phyloP scores from a whole-genome alignment of 2,888 invertebrate species.

The Protophormia terraenovae region DNA sequence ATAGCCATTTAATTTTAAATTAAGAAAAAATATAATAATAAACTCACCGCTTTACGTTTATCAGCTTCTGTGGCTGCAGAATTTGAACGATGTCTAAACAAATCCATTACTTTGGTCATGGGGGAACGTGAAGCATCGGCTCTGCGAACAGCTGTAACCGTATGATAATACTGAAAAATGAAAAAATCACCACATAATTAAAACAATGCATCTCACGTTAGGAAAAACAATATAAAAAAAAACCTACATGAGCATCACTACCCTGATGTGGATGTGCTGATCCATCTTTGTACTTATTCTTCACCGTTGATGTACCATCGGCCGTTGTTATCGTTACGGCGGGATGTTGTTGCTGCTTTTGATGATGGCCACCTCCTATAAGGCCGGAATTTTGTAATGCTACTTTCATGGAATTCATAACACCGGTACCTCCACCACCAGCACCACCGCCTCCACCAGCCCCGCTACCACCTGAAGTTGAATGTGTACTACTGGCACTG shows the following conservation, averaged over 20 bases:
- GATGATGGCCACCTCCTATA: conserved; percentile 73
- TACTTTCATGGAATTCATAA: conserved; percentile 93
- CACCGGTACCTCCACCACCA: conserved; percentile 77
- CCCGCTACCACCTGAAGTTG: conserved; percentile 72
- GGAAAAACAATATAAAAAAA: background rate
- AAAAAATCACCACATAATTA: background rate
- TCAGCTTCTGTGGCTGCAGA: conserved; percentile 87
- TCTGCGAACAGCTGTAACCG: conserved; percentile 85
- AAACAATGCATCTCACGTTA: background rate
- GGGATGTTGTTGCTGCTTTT: conserved; percentile 73
- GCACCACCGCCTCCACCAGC: conserved; percentile 74
- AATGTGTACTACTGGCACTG: conserved; percentile 77
- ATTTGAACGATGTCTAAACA: conserved; percentile 90
- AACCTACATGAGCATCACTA: conserved; percentile 81
- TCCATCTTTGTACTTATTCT: conserved; percentile 84
- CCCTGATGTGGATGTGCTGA: conserved; percentile 88
- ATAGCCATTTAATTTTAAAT: no score
- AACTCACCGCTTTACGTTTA: conserved; percentile 87
- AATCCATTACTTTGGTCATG: conserved; percentile 95
- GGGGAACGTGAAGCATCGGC: conserved; percentile 87
- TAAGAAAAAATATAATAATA: no score
- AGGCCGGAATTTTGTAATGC: conserved; percentile 85
- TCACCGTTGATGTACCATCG: conserved; percentile 76
- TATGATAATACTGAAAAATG: conserved; percentile 87
- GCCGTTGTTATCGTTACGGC: conserved; percentile 78